Evolutionary conservation across 2,113 vertebrate genomes (phyloP), one percentile per base, ranked within the genome.

Genomic region (Condylura cristata): DNA sequence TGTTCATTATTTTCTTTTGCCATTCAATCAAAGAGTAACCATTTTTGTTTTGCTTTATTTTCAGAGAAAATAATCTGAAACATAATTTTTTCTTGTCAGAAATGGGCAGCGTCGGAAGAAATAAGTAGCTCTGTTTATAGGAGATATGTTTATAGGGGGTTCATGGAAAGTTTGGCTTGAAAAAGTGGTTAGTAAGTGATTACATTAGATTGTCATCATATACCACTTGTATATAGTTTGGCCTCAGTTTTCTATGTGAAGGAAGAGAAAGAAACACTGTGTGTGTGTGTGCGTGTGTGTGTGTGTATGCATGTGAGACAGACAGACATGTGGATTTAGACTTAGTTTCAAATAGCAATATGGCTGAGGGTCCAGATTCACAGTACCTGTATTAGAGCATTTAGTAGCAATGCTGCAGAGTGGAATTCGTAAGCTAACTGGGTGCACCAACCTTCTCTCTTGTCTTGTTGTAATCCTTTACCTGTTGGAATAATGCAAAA

Each of bases 21-120:
- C 32, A 44, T 88, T 39, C 39, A 56, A 6, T 14, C 44, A 79
- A 48, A 81, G 66, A 72, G 41, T n/a, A 26, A 61, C 61, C 61
- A 61, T 70, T 63, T 94, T 92, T 58, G 48, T 72, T 93, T 88
- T 37, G 30, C 7, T 83, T 83, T 86, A 22, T 85, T 88, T 66
- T 16, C 44, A 63, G 91, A 86, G 66, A 80, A 63, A 34, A 53
- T 22, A 70, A 93, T 72, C n/a, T 86, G 28, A 46, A 37, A 1
- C 66, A 11, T 16, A 32, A 7, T 22, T 30, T 71, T 81, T 70
- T 61, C 63, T 86, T 58, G 16, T 11, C 32, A 71, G 41, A 78
- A 82, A 44, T 75, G 53, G 65, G 76, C 7, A 34, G 20, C 48
- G 6, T 78, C 34, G 28, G 32, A 51, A 65, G 34, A 82, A 79